These are phyloP conservation scores for Papilio polytes DNA, from an alignment of 1,140 invertebrate species.

Conservation along the genomic window DNA sequence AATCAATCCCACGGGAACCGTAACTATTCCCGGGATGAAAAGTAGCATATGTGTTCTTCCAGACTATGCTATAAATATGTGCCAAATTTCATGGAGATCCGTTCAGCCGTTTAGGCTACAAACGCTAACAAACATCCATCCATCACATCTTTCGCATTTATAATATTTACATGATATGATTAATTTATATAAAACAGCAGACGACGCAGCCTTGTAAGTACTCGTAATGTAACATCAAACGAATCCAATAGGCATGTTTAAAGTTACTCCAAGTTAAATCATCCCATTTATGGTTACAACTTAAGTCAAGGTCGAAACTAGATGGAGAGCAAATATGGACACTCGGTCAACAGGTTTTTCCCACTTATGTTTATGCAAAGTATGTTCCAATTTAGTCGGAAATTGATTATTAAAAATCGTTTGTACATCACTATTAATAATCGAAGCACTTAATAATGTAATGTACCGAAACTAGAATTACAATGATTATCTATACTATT, in stretches of 20 bases:
- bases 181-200: background rate
- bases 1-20: too few species aligned
- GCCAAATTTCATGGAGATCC: too few species aligned
- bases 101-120: too few species aligned
- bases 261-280: conserved; percentile 12
- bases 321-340: background rate
- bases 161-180: too few species aligned
- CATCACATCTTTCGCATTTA: too few species aligned
- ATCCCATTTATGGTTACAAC: background rate
- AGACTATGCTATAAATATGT: too few species aligned
- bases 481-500: too few species aligned
- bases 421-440: background rate
- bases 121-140: too few species aligned
- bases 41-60: too few species aligned
- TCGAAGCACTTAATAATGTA: background rate
- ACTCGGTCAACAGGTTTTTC: background rate
- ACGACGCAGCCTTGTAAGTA: background rate
- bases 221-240: conserved; percentile 14
- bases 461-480: too few species aligned
- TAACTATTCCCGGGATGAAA: too few species aligned
- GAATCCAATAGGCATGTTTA: background rate
- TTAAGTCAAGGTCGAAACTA: background rate
- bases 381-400: background rate
- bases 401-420: background rate
- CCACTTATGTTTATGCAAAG: background rate